Conservation (phyloP, 1,140 invertebrate genomes). For the Trichomalopsis sarcophagae region DNA sequence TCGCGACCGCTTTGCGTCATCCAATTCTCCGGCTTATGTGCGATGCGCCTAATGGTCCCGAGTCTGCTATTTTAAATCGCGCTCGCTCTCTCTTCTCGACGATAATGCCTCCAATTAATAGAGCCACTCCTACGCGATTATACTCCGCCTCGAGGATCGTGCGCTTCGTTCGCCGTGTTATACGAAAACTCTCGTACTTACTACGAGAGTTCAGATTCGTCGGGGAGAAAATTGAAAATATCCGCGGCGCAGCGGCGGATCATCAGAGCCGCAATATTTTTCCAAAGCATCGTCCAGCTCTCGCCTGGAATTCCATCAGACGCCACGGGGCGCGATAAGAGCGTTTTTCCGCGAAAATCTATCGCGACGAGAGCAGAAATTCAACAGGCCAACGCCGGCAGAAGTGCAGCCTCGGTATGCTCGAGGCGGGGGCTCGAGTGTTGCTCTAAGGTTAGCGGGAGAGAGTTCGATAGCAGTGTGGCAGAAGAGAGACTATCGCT, state of each 20-base stretch:
- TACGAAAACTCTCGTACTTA: too few species aligned
- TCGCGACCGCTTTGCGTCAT: slow-evolving; percentile 43
- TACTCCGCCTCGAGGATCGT: too few species aligned
- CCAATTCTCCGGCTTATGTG: slow-evolving; percentile 31
- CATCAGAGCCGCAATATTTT: neutral
- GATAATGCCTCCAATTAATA: neutral
- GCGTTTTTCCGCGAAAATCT: neutral
- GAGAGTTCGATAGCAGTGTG: neutral
- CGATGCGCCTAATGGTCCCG: neutral
- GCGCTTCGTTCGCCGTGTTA: too few species aligned
- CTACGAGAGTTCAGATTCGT: too few species aligned
- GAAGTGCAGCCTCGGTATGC: neutral
- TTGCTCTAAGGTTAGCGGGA: neutral
- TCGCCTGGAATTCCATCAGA: neutral
- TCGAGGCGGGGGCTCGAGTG: neutral
- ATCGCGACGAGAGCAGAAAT: neutral
- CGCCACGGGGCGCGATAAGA: neutral
- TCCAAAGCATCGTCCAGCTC: neutral
- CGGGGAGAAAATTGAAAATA: too few species aligned
- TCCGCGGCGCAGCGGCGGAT: too few species aligned
- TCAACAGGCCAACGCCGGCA: neutral
- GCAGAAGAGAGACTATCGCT: neutral
- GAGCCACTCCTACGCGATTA: neutral
- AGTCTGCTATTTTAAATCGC: neutral
- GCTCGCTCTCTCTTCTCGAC: neutral